These are phyloP conservation scores for Nephotettix cincticeps DNA, from an alignment of 1,140 invertebrate species.

Conservation along the genomic window DNA sequence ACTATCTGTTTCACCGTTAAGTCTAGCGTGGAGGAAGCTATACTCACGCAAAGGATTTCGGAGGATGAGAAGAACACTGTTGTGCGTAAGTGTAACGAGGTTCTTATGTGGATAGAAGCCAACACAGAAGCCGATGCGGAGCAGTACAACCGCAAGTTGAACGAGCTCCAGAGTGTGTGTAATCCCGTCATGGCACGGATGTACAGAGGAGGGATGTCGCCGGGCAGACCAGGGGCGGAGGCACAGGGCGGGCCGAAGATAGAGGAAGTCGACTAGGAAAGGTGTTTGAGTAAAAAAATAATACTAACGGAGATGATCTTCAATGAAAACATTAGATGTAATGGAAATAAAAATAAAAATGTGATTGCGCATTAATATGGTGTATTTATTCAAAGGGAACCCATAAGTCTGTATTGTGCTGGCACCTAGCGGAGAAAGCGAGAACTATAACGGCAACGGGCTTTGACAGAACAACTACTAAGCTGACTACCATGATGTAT, in stretches of 20 bases:
- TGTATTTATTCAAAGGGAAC: too few species aligned
- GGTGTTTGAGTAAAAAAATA: too few species aligned
- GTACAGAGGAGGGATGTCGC: slow-evolving; percentile 67
- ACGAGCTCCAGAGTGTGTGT: slow-evolving; percentile 78
- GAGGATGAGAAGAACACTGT: slow-evolving; percentile 85
- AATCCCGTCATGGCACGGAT: slow-evolving; percentile 84
- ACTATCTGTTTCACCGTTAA: slow-evolving; percentile 98
- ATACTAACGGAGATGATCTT: too few species aligned
- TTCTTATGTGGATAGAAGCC: slow-evolving; percentile 90
- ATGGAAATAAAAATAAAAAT: too few species aligned
- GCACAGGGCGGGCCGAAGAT: slow-evolving; percentile 79
- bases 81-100: slow-evolving; percentile 88
- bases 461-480: too few species aligned
- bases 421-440: too few species aligned
- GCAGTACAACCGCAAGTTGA: slow-evolving; percentile 91
- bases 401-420: too few species aligned
- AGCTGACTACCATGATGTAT: too few species aligned
- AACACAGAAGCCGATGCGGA: slow-evolving; percentile 92
- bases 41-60: slow-evolving; percentile 86
- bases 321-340: too few species aligned
- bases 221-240: too few species aligned
- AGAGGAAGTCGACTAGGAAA: slow-evolving; percentile 93
- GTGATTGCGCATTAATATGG: too few species aligned
- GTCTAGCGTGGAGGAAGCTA: slow-evolving; percentile 86
- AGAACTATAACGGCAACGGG: too few species aligned